These are phyloP conservation scores for Mallotus villosus DNA, from an alignment of 2,797 vertebrate genomes.

Conservation along the genomic window DNA sequence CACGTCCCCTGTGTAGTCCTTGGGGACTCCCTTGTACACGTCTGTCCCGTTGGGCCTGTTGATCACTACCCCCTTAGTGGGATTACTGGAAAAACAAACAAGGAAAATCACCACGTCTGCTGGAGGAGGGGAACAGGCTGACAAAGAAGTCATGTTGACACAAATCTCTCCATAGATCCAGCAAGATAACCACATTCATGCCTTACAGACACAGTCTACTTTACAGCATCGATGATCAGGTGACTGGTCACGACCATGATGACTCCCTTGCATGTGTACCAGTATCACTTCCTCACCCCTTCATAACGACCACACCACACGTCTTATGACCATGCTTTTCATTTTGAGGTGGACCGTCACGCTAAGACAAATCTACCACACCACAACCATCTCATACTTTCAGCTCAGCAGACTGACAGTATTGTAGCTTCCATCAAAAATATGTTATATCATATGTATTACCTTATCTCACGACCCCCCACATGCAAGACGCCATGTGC, in stretches of 20 bases:
- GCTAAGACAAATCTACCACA: too few relatives aligned
- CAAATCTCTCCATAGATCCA: background rate
- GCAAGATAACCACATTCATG: too few relatives aligned
- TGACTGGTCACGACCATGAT: background rate
- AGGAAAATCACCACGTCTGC: background rate
- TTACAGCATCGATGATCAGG: background rate
- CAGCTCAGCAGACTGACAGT: too few relatives aligned
- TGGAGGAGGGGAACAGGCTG: constrained; percentile 42
- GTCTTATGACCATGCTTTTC: too few relatives aligned
- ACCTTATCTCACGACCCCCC: too few relatives aligned
- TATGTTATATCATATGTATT: too few relatives aligned
- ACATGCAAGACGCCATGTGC: too few relatives aligned
- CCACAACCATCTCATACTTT: too few relatives aligned
- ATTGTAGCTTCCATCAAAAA: too few relatives aligned
- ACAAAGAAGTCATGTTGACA: constrained; percentile 10
- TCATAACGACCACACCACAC: background rate
- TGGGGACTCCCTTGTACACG: constrained; percentile 88
- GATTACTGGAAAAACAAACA: constrained; percentile 78
- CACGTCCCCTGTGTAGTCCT: constrained; percentile 89
- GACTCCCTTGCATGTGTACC: too few relatives aligned
- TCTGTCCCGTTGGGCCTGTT: constrained; percentile 92
- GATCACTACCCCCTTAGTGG: constrained; percentile 88
- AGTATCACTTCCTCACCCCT: background rate
- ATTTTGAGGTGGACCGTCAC: too few relatives aligned
- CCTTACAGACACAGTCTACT: too few relatives aligned